Evolutionary conservation across 2,797 vertebrate species (phyloP).

Genomic region (Phoxinus dragarum): DNA sequence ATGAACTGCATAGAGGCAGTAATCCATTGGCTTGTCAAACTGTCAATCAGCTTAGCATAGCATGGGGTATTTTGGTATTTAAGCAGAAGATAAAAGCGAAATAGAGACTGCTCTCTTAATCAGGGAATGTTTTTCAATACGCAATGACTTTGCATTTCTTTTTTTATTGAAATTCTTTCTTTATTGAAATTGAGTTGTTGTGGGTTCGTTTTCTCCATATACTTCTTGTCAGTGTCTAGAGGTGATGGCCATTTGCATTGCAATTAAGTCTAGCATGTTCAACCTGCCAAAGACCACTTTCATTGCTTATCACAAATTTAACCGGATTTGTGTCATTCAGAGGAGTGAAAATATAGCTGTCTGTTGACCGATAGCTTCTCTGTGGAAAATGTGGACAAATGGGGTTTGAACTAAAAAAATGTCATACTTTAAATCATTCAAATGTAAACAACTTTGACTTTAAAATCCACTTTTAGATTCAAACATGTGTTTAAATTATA

Average conservation of each 20-base stretch:
- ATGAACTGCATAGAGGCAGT: slow-evolving; percentile 70
- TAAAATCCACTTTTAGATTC: neutral
- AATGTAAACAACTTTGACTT: neutral
- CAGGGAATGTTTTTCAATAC: slow-evolving; percentile 28
- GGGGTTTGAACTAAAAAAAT: neutral
- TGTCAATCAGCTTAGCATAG: slow-evolving; percentile 74
- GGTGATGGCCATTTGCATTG: slow-evolving; percentile 41
- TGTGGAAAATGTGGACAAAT: neutral
- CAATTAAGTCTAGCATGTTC: slow-evolving; percentile 20
- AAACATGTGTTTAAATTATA: neutral
- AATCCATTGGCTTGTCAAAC: slow-evolving; percentile 76
- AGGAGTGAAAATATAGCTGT: neutral
- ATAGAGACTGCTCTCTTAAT: slow-evolving; percentile 35
- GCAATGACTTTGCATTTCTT: slow-evolving; percentile 17
- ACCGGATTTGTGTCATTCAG: neutral
- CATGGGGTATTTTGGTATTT: slow-evolving; percentile 67
- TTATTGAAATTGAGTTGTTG: slow-evolving; percentile 29
- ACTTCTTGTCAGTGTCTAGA: slow-evolving; percentile 9
- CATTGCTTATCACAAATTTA: slow-evolving; percentile 28
- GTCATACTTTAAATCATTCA: neutral
- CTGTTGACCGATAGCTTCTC: neutral
- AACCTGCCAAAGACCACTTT: slow-evolving; percentile 10
- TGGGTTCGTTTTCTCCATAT: neutral
- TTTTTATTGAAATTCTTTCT: slow-evolving; percentile 1
- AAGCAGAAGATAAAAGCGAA: slow-evolving; percentile 59